Base-by-base conservation (phyloP, 2,113 vertebrate genomes). In the Sisor rabdophorus region DNA sequence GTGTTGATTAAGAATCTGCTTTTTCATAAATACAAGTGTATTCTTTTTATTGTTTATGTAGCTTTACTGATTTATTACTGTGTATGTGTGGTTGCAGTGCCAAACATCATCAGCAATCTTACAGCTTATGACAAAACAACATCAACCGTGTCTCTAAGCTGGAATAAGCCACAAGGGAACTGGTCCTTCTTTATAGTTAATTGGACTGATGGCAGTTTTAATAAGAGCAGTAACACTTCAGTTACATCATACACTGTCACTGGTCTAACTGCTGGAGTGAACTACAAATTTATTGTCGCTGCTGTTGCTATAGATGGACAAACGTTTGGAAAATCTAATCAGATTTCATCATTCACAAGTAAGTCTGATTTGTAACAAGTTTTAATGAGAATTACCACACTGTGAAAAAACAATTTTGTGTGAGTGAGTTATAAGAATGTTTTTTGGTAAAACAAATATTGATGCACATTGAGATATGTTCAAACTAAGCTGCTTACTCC, bases 321-420 rank as follows among this genome's bases (percentile, higher is more conserved):
- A 54, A 54, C 6, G 20, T 9, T 5, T 4, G 20, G 19, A 20
- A 19, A 5, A n/a, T 7, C 4, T n/a, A 54, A 17, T 54, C 17
- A 54, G n/a, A 54, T 54, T 5, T 9, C 19, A 0, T 30, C 0
- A 11, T 93, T 90, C 82, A 94, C 92, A 86, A 79, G 94, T 94
- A 87, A 69, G 89, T 22, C n/a, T 36, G 3, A 36, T 36, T 36
- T 36, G n/a, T n/a, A n/a, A n/a, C n/a, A n/a, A n/a, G n/a, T n/a
- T n/a, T n/a, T n/a, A n/a, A n/a, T n/a, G n/a, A n/a, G n/a, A n/a
- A n/a, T n/a, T n/a, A n/a, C n/a, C n/a, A n/a, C n/a, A n/a, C n/a
- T n/a, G n/a, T n/a, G n/a, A n/a, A n/a, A n/a, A n/a, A n/a, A n/a
- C n/a, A n/a, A n/a, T n/a, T n/a, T n/a, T n/a, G n/a, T n/a, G n/a